A percentile compares a stretch with the other conserved stretches of the same genome.
These are phyloP conservation scores for Zele albiditarsus DNA, from an alignment of 2,888 invertebrate species.

Conservation along the genomic window DNA sequence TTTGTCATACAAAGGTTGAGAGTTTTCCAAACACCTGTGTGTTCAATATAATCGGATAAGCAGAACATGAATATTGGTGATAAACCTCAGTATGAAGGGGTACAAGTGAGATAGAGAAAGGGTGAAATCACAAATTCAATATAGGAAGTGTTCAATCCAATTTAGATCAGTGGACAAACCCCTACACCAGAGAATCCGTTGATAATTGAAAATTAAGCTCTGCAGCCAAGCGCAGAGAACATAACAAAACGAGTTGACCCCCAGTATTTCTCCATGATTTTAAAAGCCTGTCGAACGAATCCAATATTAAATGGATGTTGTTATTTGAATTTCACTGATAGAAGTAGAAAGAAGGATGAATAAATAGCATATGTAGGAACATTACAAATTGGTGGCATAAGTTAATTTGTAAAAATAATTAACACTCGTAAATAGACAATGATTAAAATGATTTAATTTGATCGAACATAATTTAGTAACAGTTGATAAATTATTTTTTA, in stretches of 20 bases:
- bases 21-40: background rate
- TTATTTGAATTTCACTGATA: background rate
- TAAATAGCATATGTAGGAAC: background rate
- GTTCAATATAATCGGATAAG: background rate
- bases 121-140: background rate
- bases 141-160: conserved; percentile 32
- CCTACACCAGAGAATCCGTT: conserved; percentile 40
- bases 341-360: background rate
- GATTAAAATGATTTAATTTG: background rate
- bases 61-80: background rate
- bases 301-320: background rate
- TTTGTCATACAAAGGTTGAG: conserved; percentile 1
- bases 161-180: conserved; percentile 35
- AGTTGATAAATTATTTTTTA: background rate
- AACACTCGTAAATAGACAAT: background rate
- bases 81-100: background rate
- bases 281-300: conserved; percentile 19
- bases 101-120: background rate
- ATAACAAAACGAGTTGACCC: conserved; percentile 37
- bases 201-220: conserved; percentile 59
- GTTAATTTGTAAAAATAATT: background rate
- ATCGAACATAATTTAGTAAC: background rate
- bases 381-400: background rate
- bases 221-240: conserved; percentile 28
- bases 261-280: background rate